phyloP scores from a whole-genome alignment of 2,113 vertebrate species.

The Drymodes brunneopygia region DNA sequence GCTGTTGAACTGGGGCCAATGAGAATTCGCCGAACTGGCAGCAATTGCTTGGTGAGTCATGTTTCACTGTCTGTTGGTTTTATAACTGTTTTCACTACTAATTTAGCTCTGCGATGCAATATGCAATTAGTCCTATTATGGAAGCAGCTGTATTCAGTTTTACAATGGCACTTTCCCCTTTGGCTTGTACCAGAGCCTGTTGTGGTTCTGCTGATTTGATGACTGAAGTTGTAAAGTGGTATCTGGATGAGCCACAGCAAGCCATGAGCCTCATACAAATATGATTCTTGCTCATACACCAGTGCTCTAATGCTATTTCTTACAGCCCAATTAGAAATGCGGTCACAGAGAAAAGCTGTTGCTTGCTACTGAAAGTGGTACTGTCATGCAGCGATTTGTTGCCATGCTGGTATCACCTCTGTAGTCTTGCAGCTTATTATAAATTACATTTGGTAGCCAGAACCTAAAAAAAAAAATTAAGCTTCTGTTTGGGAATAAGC shows the following conservation, averaged over 20 bases:
- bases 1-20: constrained; percentile 85
- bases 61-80: constrained; percentile 85
- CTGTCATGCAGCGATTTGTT: constrained; percentile 50
- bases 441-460: constrained; percentile 9
- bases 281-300: constrained; percentile 56
- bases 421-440: background rate
- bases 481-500: background rate
- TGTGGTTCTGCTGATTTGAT: constrained; percentile 76
- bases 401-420: background rate
- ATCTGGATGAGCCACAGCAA: constrained; percentile 61
- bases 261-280: constrained; percentile 52
- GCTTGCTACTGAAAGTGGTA: constrained; percentile 51
- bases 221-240: constrained; percentile 64
- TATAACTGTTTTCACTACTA: constrained; percentile 92
- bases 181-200: constrained; percentile 70
- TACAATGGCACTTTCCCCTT: constrained; percentile 72
- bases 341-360: constrained; percentile 46
- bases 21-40: constrained; percentile 81
- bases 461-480: background rate
- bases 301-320: constrained; percentile 61
- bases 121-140: constrained; percentile 95
- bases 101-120: constrained; percentile 91
- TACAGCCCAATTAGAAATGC: constrained; percentile 55
- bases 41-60: constrained; percentile 81
- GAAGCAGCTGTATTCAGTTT: constrained; percentile 91